Evolutionary conservation across 2,113 vertebrate genomes (phyloP).

Genomic region (Lophura nycthemera): DNA sequence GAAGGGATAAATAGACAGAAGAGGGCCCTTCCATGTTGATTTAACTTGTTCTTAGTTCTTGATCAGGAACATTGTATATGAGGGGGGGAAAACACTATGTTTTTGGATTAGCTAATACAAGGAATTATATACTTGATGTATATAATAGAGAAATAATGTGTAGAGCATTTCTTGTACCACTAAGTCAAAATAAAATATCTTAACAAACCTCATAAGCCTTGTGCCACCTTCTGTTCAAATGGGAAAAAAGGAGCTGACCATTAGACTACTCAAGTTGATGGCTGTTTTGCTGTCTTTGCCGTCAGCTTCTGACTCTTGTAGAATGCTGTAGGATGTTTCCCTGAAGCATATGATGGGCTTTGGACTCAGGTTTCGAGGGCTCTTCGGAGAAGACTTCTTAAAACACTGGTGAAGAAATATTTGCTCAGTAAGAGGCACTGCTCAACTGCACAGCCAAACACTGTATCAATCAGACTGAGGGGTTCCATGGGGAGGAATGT

Average conservation of each 20-base stretch:
- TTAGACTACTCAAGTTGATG: not conserved
- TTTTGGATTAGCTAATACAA: not conserved
- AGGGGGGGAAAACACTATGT: not conserved
- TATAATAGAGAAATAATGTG: not conserved
- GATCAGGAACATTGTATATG: not conserved
- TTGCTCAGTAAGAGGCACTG: not conserved
- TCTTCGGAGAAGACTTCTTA: not conserved
- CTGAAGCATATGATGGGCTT: not conserved
- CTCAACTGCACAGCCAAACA: rapidly evolving
- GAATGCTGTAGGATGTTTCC: not conserved
- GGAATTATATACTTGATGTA: not conserved
- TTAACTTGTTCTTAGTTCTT: not conserved
- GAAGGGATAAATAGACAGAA: not conserved
- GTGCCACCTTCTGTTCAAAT: not conserved
- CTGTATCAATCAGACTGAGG: not conserved
- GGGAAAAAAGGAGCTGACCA: not conserved
- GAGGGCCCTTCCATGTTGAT: not conserved
- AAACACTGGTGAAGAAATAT: not conserved
- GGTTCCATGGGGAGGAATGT: rapidly evolving
- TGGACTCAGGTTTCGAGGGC: not conserved
- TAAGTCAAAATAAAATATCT: not conserved
- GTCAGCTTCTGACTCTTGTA: not conserved
- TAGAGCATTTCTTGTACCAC: not conserved
- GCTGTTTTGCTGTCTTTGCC: not conserved
- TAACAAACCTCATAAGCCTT: not conserved